These are phyloP conservation scores for Kryphioiulus occultus DNA, from an alignment of 2,888 invertebrate genomes.

Conservation along the genomic window DNA sequence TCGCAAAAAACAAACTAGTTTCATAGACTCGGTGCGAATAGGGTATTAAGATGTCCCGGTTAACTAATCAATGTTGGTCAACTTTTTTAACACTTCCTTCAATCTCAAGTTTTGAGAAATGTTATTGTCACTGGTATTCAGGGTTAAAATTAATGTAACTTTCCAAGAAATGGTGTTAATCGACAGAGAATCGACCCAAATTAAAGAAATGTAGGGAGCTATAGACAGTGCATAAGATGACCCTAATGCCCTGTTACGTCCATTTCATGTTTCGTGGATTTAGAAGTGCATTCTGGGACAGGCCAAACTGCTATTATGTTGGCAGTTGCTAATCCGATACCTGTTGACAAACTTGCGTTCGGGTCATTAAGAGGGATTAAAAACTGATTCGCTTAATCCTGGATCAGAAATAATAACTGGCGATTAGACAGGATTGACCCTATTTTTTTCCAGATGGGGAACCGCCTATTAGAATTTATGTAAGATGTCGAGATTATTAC, in stretches of 20 bases:
- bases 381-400: background rate
- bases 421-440: slow-evolving; percentile 4
- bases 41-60: too few relatives aligned
- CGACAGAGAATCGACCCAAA: background rate
- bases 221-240: background rate
- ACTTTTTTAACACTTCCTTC: too few relatives aligned
- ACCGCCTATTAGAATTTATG: background rate
- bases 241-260: background rate
- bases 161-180: too few relatives aligned
- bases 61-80: too few relatives aligned
- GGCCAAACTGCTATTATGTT: background rate
- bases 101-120: too few relatives aligned
- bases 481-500: too few relatives aligned
- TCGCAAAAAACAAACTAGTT: too few relatives aligned
- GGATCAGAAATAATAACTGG: background rate
- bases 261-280: background rate
- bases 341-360: slow-evolving; percentile 2
- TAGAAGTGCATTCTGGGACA: background rate
- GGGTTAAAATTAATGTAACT: too few relatives aligned
- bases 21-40: too few relatives aligned
- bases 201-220: background rate
- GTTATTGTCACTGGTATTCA: too few relatives aligned
- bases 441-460: background rate
- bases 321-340: background rate
- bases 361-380: background rate